A percentile compares a stretch with the other conserved stretches of the same genome.
These are phyloP conservation scores for Chironomus riparius DNA, from an alignment of 2,888 invertebrate species.

Conservation along the genomic window DNA sequence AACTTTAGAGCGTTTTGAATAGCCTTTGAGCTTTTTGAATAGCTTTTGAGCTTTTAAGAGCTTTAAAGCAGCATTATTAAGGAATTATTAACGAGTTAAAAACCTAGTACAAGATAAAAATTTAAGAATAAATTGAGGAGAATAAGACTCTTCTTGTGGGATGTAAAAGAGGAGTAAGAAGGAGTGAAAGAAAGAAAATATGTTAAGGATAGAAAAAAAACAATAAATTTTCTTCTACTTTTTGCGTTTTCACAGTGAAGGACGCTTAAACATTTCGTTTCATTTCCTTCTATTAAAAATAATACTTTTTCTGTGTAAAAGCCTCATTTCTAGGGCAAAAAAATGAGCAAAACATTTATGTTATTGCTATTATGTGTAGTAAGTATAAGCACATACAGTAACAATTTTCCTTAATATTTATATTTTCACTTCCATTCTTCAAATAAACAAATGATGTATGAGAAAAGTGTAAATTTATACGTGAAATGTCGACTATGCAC, in stretches of 20 bases:
- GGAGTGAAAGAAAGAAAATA: no score
- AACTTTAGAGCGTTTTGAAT: no score
- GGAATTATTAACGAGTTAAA: no score
- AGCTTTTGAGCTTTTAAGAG: no score
- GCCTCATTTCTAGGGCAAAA: no score
- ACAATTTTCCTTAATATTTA: neutral
- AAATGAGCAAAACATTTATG: neutral
- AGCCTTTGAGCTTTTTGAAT: no score
- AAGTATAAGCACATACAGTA: neutral
- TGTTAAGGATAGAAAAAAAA: neutral
- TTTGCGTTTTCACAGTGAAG: neutral
- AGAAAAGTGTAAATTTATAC: neutral
- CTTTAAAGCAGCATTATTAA: no score
- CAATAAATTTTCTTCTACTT: slow-evolving; percentile 5
- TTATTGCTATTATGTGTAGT: neutral
- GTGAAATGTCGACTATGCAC: neutral
- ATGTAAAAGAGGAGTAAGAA: neutral
- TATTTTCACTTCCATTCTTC: neutral
- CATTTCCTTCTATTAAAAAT: neutral
- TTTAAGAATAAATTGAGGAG: neutral
- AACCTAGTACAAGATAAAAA: no score
- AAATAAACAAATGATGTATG: slow-evolving; percentile 23
- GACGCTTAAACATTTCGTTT: neutral
- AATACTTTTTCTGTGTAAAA: neutral
- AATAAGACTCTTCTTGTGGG: neutral